phyloP scores from a whole-genome alignment of 2,113 vertebrate genomes.

The Haliaeetus leucogaster region DNA sequence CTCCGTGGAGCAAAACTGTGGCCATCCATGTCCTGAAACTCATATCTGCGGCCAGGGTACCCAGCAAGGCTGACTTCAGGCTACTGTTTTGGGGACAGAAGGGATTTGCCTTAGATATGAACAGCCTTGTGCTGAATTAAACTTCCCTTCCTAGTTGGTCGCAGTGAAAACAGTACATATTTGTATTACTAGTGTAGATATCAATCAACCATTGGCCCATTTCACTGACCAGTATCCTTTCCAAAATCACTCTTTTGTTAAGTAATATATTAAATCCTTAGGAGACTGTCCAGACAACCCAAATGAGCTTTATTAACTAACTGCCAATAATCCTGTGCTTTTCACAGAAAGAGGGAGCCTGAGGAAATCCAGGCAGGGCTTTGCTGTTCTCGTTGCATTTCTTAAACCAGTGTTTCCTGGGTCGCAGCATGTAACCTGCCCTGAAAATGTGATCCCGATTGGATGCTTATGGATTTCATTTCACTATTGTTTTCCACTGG shows the following conservation, averaged over 20 bases:
- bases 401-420: not conserved
- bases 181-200: not conserved
- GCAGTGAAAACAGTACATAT: not conserved
- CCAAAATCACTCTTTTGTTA: not conserved
- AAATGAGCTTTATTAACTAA: constrained; percentile 4
- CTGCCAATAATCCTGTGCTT: not conserved
- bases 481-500: not conserved
- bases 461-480: not conserved
- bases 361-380: not conserved
- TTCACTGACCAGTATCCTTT: not conserved
- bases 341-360: not conserved
- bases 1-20: not conserved
- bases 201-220: not conserved
- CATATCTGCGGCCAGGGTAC: not conserved
- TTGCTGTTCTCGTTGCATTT: not conserved
- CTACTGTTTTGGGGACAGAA: not conserved
- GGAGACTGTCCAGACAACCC: not conserved
- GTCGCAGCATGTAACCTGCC: not conserved
- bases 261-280: not conserved
- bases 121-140: not conserved
- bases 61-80: not conserved
- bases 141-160: not conserved
- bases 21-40: not conserved
- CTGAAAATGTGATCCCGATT: not conserved
- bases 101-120: not conserved